Evolutionary conservation across 2,797 vertebrate genomes (phyloP).

Genomic region (Tangara arthus): DNA sequence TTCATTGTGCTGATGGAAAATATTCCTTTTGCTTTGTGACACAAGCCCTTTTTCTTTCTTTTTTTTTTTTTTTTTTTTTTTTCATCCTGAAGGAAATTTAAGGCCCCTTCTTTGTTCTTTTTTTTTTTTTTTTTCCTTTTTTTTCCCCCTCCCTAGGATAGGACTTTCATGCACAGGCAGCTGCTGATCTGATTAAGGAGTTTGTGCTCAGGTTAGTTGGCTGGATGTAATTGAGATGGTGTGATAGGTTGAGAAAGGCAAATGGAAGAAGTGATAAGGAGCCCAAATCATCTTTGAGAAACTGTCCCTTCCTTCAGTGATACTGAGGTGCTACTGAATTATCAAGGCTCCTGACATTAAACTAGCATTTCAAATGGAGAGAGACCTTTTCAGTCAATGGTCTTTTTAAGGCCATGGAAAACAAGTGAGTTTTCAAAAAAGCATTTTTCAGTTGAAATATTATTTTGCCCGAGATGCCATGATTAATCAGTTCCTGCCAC

Average conservation of each 20-base stretch:
- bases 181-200: neutral
- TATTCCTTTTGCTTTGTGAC: conserved; percentile 75
- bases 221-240: neutral
- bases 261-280: neutral
- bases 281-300: neutral
- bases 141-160: neutral
- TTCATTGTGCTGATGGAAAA: conserved; percentile 77
- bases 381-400: neutral
- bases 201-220: neutral
- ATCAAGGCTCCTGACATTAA: neutral
- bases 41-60: conserved; percentile 35
- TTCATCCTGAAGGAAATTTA: neutral
- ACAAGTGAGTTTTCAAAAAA: conserved; percentile 4
- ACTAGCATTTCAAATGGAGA: neutral
- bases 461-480: neutral
- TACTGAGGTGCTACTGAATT: neutral
- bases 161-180: neutral
- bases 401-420: conserved; percentile 11
- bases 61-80: neutral
- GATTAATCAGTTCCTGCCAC: neutral
- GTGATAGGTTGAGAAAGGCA: neutral
- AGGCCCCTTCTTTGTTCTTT: neutral
- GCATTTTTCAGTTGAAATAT: neutral
- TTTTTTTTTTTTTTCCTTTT: too few relatives aligned
- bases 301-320: neutral